These are phyloP conservation scores for Eulemur rubriventer DNA, from an alignment of 2,797 vertebrate species.

Conservation along the genomic window DNA sequence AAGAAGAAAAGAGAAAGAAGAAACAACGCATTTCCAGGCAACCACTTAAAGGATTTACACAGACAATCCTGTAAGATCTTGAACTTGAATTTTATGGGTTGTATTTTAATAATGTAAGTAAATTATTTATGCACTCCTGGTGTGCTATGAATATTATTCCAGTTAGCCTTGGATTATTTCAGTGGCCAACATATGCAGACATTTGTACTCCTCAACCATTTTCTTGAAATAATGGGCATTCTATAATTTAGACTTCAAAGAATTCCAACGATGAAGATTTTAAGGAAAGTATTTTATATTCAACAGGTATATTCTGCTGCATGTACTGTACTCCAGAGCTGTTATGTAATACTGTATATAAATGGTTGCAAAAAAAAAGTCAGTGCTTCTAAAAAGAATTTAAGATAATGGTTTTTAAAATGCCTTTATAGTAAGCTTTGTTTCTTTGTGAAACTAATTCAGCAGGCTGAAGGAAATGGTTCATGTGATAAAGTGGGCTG, in stretches of 20 bases:
- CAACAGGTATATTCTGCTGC: conserved; percentile 87
- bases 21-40: conserved; percentile 73
- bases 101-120: conserved; percentile 88
- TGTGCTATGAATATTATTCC: conserved; percentile 85
- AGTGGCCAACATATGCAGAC: conserved; percentile 85
- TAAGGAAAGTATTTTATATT: conserved; percentile 88
- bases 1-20: conserved; percentile 40
- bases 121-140: conserved; percentile 86
- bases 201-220: conserved; percentile 87
- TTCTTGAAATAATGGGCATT: conserved; percentile 88
- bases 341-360: conserved; percentile 88
- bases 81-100: conserved; percentile 85
- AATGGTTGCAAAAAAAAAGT: conserved; percentile 85
- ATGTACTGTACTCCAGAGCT: conserved; percentile 89
- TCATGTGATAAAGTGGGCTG: conserved; percentile 87
- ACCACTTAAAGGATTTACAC: conserved; percentile 81
- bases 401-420: conserved; percentile 87
- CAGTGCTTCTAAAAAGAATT: conserved; percentile 85
- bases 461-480: conserved; percentile 90
- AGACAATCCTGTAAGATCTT: conserved; percentile 83
- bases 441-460: conserved; percentile 89
- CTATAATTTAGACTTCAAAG: conserved; percentile 85
- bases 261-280: conserved; percentile 84
- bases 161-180: conserved; percentile 86
- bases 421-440: conserved; percentile 88